Conservation (phyloP, 2,113 vertebrate genomes). For the Acanthisitta chloris region DNA sequence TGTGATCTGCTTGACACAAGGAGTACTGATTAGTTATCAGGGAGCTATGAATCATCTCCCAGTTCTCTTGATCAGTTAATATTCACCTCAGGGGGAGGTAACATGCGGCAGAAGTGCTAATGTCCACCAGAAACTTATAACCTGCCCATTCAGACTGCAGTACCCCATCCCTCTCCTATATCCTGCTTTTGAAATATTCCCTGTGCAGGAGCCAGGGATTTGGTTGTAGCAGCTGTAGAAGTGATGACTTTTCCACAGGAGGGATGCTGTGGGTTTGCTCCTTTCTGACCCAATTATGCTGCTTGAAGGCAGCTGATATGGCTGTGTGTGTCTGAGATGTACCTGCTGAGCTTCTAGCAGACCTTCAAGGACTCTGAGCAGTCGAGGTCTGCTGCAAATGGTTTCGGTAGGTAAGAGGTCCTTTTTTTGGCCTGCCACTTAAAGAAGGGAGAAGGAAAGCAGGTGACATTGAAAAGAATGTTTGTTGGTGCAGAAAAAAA, state of each 20-base stretch:
- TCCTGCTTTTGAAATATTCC: background rate
- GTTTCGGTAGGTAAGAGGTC: background rate
- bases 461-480: background rate
- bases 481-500: background rate
- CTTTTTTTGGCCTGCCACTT: background rate
- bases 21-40: background rate
- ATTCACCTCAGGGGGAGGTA: background rate
- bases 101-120: background rate
- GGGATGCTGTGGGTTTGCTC: background rate
- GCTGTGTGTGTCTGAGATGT: background rate
- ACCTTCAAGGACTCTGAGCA: background rate
- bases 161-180: background rate
- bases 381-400: background rate
- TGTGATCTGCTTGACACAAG: background rate
- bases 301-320: fast-evolving
- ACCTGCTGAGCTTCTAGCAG: background rate
- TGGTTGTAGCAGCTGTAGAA: background rate
- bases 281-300: background rate
- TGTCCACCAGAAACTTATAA: background rate
- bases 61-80: background rate
- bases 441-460: background rate
- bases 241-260: background rate
- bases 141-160: background rate
- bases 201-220: background rate
- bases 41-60: background rate